A percentile compares a stretch with the other conserved stretches of the same genome.
These are phyloP conservation scores for Drosophila emarginata DNA, from an alignment of 2,888 invertebrate genomes.

Conservation along the genomic window DNA sequence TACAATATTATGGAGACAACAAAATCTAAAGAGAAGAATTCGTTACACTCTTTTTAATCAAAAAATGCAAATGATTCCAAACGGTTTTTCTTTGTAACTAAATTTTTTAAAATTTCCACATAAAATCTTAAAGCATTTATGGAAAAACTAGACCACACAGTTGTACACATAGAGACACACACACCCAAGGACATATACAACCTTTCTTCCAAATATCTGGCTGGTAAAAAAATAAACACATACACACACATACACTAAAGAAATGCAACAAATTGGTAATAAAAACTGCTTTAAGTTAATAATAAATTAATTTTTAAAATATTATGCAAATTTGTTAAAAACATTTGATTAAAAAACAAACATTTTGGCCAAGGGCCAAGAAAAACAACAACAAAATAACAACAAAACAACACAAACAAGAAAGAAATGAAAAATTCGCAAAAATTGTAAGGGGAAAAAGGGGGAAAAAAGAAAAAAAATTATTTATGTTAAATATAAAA, in stretches of 20 bases:
- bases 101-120: constrained; percentile 6
- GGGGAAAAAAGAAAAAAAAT: constrained; percentile 9
- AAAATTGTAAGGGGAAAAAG: constrained; percentile 5
- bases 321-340: constrained; percentile 49
- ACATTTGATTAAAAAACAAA: constrained; percentile 39
- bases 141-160: constrained; percentile 5
- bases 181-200: too few relatives aligned
- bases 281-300: constrained; percentile 67
- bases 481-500: constrained; percentile 51
- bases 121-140: constrained; percentile 14
- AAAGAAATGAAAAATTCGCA: constrained; percentile 18
- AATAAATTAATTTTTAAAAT: constrained; percentile 62
- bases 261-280: constrained; percentile 31
- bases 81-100: neutral
- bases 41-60: neutral
- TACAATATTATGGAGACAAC: neutral
- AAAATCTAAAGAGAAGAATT: constrained; percentile 2
- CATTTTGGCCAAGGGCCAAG: constrained; percentile 33
- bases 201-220: constrained; percentile 23
- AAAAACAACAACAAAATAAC: constrained; percentile 20
- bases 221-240: constrained; percentile 19
- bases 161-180: constrained; percentile 5
- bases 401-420: constrained; percentile 28
- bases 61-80: neutral
- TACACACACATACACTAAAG: neutral